Evolutionary conservation across 2,888 invertebrate genomes (phyloP), one percentile per base, ranked within the genome.

Genomic region (Apotomis turbidana): DNA sequence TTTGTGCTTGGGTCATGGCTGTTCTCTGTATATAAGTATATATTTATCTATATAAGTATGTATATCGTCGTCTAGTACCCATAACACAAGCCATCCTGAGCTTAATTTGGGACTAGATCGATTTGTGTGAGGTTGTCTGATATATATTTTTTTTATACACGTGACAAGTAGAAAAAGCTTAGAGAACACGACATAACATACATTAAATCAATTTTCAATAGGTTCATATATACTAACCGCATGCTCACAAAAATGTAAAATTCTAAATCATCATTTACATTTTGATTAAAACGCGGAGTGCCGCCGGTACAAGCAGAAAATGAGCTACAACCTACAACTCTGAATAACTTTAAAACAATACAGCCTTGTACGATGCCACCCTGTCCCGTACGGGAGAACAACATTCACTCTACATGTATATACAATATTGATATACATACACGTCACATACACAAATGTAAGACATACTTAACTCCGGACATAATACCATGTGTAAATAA

Each of bases 301-400:
- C 62, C 57, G 55, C 6, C 63, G 57, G 63, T 58, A 63, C 66
- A 66, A 36, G 55, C 49, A 49, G 51, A 62, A 62, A 62, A 62
- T 62, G 36, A 51, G 62, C 41, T 64, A 59, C 58, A 70, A 64
- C 52, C 41, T 64, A 59, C 58, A 70, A 64, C 52, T 44, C 70
- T 57, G 70, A 64, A 70, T 70, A 70, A 58, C 58, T 70, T 70
- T 58, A 70, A 70, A 70, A 70, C 70, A 70, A 70, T 70, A 63
- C 70, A 63, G 70, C 63, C 63, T 70, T 58, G 51, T 41, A 63
- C 15, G 62, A 49, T 63, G 38, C 41, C 49, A 57, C 62, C 62
- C 57, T 51, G 57, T 44, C 55, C 54, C 46, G 46, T 36, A 49
- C 38, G 15, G 15, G 49, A 58, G 58, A 52, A 70, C 38, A 57